Evolutionary conservation across 1,140 invertebrate species (phyloP).

Genomic region (Eurytemora carolleeae): DNA sequence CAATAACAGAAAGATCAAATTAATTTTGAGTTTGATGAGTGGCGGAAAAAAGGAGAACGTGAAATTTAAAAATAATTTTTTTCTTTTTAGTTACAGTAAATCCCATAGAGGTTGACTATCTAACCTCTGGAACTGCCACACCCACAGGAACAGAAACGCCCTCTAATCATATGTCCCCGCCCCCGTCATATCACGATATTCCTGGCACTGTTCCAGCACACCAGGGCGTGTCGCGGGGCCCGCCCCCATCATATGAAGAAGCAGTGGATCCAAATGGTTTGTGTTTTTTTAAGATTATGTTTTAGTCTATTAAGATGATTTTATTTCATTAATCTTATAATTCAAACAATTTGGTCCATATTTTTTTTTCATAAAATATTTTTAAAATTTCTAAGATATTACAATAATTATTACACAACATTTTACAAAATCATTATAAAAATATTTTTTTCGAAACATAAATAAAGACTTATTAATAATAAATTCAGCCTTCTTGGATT

Average conservation of each 20-base stretch:
- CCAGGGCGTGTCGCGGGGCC: slow-evolving; percentile 16
- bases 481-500: too few relatives aligned
- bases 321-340: background rate
- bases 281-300: background rate
- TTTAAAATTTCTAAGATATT: too few relatives aligned
- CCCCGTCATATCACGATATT: slow-evolving; percentile 17
- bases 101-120: background rate
- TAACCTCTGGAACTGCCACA: background rate
- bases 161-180: slow-evolving; percentile 8
- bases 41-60: too few relatives aligned
- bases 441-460: too few relatives aligned
- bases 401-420: too few relatives aligned
- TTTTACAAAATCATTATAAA: too few relatives aligned
- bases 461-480: too few relatives aligned
- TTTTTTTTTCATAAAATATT: too few relatives aligned
- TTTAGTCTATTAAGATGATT: background rate
- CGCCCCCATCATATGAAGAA: slow-evolving; percentile 22
- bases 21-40: too few relatives aligned
- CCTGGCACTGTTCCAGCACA: slow-evolving; percentile 21
- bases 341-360: too few relatives aligned
- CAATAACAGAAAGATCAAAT: too few relatives aligned
- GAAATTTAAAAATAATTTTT: too few relatives aligned
- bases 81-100: background rate
- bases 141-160: background rate
- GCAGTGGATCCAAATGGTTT: slow-evolving; percentile 20